A percentile compares a stretch with the other conserved stretches of the same genome.
phyloP scores from a whole-genome alignment of 2,797 vertebrate species.

The Crax fasciolata region DNA sequence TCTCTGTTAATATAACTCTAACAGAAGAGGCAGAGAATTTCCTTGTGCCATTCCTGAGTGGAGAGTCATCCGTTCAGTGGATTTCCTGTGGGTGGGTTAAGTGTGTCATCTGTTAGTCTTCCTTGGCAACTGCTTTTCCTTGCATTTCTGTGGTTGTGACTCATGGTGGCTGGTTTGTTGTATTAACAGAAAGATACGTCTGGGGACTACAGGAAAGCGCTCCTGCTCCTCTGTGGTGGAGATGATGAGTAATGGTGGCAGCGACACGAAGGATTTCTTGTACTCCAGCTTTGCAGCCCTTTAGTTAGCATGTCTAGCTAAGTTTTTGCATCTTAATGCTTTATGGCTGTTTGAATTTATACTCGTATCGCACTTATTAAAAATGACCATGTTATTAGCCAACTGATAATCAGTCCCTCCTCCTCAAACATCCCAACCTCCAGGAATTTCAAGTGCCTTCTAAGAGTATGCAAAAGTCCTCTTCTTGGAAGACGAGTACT shows the following conservation, averaged over 20 bases:
- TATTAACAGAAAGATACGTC: constrained; percentile 90
- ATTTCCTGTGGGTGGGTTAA: constrained; percentile 39
- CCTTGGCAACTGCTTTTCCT: background rate
- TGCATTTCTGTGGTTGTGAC: constrained; percentile 14
- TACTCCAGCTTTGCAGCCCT: constrained; percentile 38
- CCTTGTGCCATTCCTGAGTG: background rate
- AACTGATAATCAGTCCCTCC: background rate
- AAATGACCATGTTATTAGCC: background rate
- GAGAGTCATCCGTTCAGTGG: background rate
- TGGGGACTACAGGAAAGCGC: constrained; percentile 93
- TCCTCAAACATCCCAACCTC: background rate
- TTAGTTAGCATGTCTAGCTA: constrained; percentile 7
- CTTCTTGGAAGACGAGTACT: background rate
- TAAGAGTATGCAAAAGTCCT: background rate
- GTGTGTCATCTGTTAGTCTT: background rate
- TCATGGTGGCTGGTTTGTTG: constrained; percentile 43
- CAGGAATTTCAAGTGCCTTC: constrained; percentile 68
- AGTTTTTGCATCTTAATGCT: constrained; percentile 17
- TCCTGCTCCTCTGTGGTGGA: constrained; percentile 93
- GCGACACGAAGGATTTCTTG: background rate
- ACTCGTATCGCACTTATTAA: background rate
- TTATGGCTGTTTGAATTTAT: constrained; percentile 5
- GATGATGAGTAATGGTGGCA: constrained; percentile 81
- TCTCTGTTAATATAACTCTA: background rate
- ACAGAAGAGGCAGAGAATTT: background rate